These are phyloP conservation scores for Cyanoramphus novaezelandiae DNA, from an alignment of 2,113 vertebrate species.

Conservation along the genomic window DNA sequence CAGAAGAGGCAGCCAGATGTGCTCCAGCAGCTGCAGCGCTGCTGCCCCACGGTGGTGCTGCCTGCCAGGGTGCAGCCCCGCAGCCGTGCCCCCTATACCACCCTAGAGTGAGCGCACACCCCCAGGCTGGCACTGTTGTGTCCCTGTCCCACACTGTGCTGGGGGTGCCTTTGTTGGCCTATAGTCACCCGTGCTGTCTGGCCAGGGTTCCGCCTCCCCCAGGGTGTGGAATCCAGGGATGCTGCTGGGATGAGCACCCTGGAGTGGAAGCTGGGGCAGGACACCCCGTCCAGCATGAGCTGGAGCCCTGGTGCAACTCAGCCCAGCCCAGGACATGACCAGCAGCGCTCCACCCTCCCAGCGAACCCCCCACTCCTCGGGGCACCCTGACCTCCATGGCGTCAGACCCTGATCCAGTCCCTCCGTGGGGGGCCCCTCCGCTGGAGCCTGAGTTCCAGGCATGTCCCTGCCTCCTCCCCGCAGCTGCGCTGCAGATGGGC, in stretches of 20 bases:
- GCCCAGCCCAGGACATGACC: background rate
- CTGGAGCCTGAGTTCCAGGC: background rate
- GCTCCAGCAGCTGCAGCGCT: background rate
- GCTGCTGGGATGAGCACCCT: background rate
- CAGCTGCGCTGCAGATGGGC: slow-evolving; percentile 27
- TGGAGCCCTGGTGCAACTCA: background rate
- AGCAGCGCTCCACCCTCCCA: background rate
- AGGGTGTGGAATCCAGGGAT: background rate
- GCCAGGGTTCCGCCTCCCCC: background rate
- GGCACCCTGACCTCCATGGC: background rate
- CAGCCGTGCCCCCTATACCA: too few relatives aligned
- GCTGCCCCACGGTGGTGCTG: background rate
- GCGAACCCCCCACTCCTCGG: rapidly evolving
- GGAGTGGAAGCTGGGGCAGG: background rate
- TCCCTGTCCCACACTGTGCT: background rate
- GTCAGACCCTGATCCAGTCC: background rate
- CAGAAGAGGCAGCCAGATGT: background rate
- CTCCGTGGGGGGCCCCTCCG: background rate
- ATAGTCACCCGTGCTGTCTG: background rate
- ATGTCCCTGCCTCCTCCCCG: background rate
- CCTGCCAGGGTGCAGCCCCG: background rate
- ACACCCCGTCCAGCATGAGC: background rate
- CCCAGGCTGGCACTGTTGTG: rapidly evolving
- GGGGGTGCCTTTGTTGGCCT: background rate
- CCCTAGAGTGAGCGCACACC: rapidly evolving